phyloP scores from a whole-genome alignment of 2,113 vertebrate species.

The Pelecanus crispus region DNA sequence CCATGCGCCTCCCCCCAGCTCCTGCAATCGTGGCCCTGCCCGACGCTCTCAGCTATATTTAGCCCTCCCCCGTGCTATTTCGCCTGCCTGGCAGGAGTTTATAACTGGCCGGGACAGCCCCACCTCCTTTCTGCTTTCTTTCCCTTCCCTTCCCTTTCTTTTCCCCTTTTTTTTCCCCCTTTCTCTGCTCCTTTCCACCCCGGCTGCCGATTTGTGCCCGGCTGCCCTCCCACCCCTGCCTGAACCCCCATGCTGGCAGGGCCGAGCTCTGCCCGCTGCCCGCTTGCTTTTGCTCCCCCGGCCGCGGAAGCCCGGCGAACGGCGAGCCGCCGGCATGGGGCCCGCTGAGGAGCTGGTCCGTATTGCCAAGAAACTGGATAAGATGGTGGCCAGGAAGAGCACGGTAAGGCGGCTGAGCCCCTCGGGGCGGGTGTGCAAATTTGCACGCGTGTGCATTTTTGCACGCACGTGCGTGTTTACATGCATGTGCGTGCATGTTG shows the following conservation, averaged over 20 bases:
- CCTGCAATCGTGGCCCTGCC: background rate
- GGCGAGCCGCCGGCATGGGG: slow-evolving; percentile 72
- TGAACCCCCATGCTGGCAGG: background rate
- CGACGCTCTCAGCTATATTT: slow-evolving; percentile 66
- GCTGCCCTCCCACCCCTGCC: background rate
- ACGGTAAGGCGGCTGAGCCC: slow-evolving; percentile 76
- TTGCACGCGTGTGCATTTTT: no score
- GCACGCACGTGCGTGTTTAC: accelerated
- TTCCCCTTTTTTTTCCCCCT: background rate
- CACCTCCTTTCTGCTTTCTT: slow-evolving; percentile 38
- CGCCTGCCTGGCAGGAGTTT: slow-evolving; percentile 22
- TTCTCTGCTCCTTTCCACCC: background rate
- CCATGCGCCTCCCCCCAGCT: background rate
- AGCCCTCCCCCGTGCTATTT: slow-evolving; percentile 49
- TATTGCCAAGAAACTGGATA: slow-evolving; percentile 91
- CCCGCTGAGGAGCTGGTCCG: slow-evolving; percentile 86
- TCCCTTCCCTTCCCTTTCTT: background rate
- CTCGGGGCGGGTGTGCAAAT: background rate
- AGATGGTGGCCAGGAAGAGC: slow-evolving; percentile 93
- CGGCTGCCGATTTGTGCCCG: accelerated
- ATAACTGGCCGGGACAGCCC: slow-evolving; percentile 15
- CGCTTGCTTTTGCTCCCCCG: accelerated
- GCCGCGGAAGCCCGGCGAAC: background rate
- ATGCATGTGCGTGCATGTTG: accelerated
- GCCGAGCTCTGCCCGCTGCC: background rate